Base-by-base conservation (phyloP, 2,797 vertebrate genomes). In the Lithobates pipiens region DNA sequence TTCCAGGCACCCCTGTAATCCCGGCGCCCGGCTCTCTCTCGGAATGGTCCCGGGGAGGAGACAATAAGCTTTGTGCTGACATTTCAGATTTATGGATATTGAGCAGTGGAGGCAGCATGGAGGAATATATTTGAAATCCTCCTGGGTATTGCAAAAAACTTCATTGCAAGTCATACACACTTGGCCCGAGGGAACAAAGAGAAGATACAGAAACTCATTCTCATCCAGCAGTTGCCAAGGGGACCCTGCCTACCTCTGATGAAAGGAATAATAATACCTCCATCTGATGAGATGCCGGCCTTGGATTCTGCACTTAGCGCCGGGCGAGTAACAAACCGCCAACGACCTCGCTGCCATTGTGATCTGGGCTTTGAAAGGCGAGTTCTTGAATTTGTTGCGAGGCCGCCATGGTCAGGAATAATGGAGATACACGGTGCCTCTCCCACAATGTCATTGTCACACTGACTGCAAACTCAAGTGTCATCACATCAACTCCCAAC, bases 1-100 rank as follows among this genome's bases (percentile, higher is more conserved):
- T 79, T 21, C n/a, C 42, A 1, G 9, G 39, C 36, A 8, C 57
- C 57, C 77, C 63, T 29, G 3, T 67, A 82, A 54, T 67, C 15
- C 23, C 36, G 1, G 10, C 10, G 23, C 68, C 69, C 34, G 27
- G n/a, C 50, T 6, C 69, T 10, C 29, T 6, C 69, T 15, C 29
- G 0, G 46, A 54, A 11, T 21, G 32, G 39, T 78, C 42, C 75
- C 11, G 63, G 2, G 1, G n/a, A 71, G 27, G 46, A 69, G 46
- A 42, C 50, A 68, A 61, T 68, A 85, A 57, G 57, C 16, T 29
- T 67, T 65, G 2, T 3, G 4, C 69, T 76, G 44, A 81, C 76
- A 36, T 34, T 54, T 63, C 70, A 74, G 76, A 85, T 80, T 80
- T 68, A 68, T 75, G 34, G 50, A 32, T 72, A 82, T 72, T 63